These are phyloP conservation scores for Pygoscelis adeliae DNA, from an alignment of 2,113 vertebrate genomes.

Conservation along the genomic window DNA sequence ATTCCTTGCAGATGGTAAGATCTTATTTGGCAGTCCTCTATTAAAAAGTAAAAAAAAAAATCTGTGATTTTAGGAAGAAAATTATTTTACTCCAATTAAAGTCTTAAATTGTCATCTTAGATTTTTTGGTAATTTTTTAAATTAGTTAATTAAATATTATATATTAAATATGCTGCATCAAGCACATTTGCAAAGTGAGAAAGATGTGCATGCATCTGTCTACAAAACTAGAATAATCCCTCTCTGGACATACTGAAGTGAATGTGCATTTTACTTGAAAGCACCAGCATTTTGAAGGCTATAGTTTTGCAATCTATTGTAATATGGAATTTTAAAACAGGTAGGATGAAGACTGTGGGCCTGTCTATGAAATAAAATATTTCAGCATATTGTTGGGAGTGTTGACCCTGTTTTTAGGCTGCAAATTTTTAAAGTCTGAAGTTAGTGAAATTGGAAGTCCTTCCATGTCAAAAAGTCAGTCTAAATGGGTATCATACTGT, in stretches of 20 bases:
- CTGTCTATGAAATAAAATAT: neutral
- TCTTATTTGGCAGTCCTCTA: neutral
- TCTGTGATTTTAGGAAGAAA: neutral
- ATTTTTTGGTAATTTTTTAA: neutral
- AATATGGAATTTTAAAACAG: neutral
- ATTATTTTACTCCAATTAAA: neutral
- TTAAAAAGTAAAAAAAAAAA: neutral
- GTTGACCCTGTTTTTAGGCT: neutral
- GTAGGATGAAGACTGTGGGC: neutral
- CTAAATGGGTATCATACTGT: neutral
- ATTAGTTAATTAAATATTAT: neutral
- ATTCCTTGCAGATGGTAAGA: neutral
- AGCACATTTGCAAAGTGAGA: neutral
- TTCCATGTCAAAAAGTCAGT: neutral
- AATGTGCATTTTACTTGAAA: neutral
- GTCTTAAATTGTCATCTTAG: neutral
- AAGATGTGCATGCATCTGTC: neutral
- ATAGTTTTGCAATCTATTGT: neutral
- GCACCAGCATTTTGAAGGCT: neutral
- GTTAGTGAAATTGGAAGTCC: neutral
- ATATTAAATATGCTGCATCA: neutral
- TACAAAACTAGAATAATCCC: neutral
- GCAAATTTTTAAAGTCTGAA: neutral
- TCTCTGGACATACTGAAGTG: too few species aligned
- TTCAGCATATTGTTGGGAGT: neutral